Evolutionary conservation across 2,888 invertebrate species (phyloP), one percentile per base, ranked within the genome.

Genomic region (Caenorhabditis macrosperma): DNA sequence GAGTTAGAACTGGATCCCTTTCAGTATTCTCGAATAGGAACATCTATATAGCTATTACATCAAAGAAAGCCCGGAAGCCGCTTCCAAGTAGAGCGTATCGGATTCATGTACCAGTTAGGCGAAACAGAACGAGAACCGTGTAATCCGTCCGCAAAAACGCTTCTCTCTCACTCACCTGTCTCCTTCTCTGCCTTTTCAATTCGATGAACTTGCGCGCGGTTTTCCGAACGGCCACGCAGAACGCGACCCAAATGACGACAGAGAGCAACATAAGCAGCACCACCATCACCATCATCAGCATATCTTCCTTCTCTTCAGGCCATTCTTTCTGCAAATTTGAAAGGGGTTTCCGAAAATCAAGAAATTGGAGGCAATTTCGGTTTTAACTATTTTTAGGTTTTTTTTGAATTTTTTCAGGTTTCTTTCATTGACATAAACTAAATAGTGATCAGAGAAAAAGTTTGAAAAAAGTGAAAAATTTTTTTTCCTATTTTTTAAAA

Each of bases 241-340:
- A 86, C 3, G 86, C 85, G 5, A 87, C 85, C 87, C 87, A 87
- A 24, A 87, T 82, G 41, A 87, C 85, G 41, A 86, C 82, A 46
- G 87, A 87, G 48, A 87, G 71, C 68, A 87, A 44, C 52, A 87
- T 71, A 26, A 87, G 80, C 54, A 87, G 75, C 54, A 84, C 81
- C 46, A 84, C 80, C 75, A 84, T 78, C 35, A 82, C 78, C 54
- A 83, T 81, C 72, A 83, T 77, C 48, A 83, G 64, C 61, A 83
- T 72, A 67, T 83, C 79, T 57, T 79, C 79, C 57, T 75, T 74
- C 41, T 79, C 79, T 46, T 75, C 75, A 22, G 75, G 79, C 74
- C 74, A 79, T 24, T 67, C 67, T 26, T 72, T 63, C 78, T 79
- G 68, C n/a, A 10, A 78, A 78, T 5, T 54, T 3, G 50, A 22